Conservation (phyloP, 2,113 vertebrate species). For the Megalops atlanticus region DNA sequence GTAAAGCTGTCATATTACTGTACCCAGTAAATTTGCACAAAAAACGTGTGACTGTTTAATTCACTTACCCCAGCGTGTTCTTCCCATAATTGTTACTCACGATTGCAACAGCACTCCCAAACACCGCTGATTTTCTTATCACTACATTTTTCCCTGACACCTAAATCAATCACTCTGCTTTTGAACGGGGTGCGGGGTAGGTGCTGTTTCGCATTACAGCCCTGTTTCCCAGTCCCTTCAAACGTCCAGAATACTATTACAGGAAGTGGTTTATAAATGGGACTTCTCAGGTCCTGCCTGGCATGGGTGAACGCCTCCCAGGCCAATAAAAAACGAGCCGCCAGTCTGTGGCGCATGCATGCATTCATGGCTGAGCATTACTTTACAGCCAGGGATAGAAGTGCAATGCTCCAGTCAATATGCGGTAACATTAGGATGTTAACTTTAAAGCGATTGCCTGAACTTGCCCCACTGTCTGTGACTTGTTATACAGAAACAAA, state of each 20-base stretch:
- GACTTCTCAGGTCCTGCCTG: constrained; percentile 1
- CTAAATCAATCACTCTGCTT: constrained; percentile 34
- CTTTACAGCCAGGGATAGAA: not conserved
- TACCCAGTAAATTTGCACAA: not conserved
- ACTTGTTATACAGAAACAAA: too few relatives aligned
- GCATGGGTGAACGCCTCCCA: constrained; percentile 5
- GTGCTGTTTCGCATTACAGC: constrained; percentile 26
- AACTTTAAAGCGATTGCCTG: too few relatives aligned
- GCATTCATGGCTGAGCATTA: not conserved
- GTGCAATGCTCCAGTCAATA: not conserved
- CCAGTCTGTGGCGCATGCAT: not conserved
- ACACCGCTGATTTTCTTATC: constrained; percentile 29
- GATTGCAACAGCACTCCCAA: constrained; percentile 21
- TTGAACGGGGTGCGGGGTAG: not conserved
- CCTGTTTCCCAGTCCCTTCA: not conserved
- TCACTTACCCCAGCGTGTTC: not conserved
- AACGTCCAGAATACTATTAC: not conserved
- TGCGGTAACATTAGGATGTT: too few relatives aligned
- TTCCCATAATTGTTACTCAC: not conserved
- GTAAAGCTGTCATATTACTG: not conserved
- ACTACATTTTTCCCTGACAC: constrained; percentile 42
- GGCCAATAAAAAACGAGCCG: constrained; percentile 1
- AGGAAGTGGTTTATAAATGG: constrained; percentile 26
- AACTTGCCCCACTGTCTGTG: not conserved
- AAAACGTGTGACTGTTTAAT: too few relatives aligned